Conservation (phyloP, 2,888 invertebrate species). For the Luperina testacea region DNA sequence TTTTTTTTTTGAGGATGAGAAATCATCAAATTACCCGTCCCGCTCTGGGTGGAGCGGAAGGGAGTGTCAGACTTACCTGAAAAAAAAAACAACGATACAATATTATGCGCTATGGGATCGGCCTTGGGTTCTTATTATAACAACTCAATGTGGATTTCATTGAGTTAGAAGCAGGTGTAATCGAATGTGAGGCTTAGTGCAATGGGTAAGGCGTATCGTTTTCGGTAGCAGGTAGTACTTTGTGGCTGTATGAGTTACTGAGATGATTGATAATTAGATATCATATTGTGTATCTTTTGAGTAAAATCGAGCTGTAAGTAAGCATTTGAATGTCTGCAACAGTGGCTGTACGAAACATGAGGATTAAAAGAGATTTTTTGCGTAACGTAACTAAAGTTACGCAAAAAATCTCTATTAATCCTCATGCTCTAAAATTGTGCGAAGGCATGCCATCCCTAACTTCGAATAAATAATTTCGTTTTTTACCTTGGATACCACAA, state of each 20-base stretch:
- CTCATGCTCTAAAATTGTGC: no score
- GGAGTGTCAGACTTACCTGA: slow-evolving; percentile 58
- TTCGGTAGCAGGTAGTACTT: slow-evolving; percentile 39
- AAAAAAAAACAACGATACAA: slow-evolving; percentile 60
- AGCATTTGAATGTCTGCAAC: background rate
- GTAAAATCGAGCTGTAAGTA: background rate
- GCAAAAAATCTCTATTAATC: no score
- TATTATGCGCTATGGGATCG: slow-evolving; percentile 47
- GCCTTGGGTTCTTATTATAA: slow-evolving; percentile 34
- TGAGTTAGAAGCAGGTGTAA: slow-evolving; percentile 44
- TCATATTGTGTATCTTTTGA: background rate
- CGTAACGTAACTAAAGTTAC: background rate
- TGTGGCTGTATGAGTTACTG: background rate
- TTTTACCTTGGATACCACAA: background rate
- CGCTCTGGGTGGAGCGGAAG: no score
- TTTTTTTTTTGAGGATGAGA: no score
- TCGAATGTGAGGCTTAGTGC: slow-evolving; percentile 19
- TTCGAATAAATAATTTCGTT: background rate
- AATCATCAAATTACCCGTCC: no score
- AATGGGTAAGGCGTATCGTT: slow-evolving; percentile 13
- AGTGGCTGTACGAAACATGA: background rate
- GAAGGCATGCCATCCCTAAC: background rate
- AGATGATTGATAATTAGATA: slow-evolving; percentile 4
- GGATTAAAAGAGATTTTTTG: background rate
- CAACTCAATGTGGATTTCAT: slow-evolving; percentile 52